These are phyloP conservation scores for Indicator indicator DNA, from an alignment of 2,113 vertebrate genomes.

Conservation along the genomic window DNA sequence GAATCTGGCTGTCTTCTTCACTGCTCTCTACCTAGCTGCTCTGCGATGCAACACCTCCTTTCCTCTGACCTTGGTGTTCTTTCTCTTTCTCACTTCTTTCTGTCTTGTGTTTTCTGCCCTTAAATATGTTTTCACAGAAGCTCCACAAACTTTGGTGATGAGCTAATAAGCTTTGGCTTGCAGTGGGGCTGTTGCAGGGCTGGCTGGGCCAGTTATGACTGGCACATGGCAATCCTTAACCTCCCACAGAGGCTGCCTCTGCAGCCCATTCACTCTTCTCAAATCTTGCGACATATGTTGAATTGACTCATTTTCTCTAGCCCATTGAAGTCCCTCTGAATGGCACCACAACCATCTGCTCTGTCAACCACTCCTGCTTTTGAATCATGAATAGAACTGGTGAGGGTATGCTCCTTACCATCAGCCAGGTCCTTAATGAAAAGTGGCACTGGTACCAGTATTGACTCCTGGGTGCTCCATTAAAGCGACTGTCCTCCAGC, in stretches of 20 bases:
- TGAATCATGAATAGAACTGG: background rate
- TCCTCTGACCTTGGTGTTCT: background rate
- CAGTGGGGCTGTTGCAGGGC: background rate
- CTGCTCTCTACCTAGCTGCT: background rate
- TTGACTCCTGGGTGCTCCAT: background rate
- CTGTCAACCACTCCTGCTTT: background rate
- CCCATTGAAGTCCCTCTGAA: background rate
- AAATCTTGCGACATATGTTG: background rate
- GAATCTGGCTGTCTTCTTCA: background rate
- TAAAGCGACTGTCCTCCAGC: background rate
- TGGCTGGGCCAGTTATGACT: background rate
- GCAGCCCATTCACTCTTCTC: too few species aligned
- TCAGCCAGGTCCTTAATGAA: background rate
- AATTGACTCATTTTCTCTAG: background rate
- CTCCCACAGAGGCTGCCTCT: background rate
- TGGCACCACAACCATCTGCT: background rate
- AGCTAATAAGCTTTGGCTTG: background rate
- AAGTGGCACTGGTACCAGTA: background rate
- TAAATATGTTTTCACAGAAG: background rate
- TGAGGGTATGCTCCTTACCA: background rate
- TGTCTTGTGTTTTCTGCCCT: background rate
- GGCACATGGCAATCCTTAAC: background rate
- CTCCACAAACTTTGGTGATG: background rate
- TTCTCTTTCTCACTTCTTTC: background rate
- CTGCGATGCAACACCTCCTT: background rate